Evolutionary conservation across 2,888 invertebrate species (phyloP).

Genomic region (Chironomus tentans): DNA sequence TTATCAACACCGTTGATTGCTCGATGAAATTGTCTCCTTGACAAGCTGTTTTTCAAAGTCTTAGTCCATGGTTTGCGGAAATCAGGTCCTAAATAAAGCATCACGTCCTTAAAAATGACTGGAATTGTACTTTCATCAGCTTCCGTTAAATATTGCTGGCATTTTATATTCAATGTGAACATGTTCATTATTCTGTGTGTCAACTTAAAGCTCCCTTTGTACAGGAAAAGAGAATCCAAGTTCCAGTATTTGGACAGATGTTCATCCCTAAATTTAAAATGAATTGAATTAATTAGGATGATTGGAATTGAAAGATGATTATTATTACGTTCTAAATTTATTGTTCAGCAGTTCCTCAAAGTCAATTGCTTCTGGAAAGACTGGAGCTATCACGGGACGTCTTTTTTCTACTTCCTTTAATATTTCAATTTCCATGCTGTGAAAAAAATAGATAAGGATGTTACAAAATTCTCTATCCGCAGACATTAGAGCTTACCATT

Average conservation of each 20-base stretch:
- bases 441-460: background rate
- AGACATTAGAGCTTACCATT: background rate
- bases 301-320: background rate
- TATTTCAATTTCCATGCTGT: background rate
- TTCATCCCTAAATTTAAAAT: background rate
- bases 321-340: conserved; percentile 9
- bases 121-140: conserved; percentile 1
- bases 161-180: conserved; percentile 7
- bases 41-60: background rate
- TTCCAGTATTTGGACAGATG: background rate
- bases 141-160: background rate
- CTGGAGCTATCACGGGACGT: background rate
- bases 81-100: background rate
- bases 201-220: background rate
- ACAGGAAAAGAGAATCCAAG: background rate
- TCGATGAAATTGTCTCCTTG: background rate
- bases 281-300: background rate
- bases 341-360: conserved; percentile 8
- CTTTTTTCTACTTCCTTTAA: background rate
- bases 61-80: background rate
- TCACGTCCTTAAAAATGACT: background rate
- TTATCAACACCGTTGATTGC: background rate
- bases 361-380: background rate
- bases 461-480: no score
- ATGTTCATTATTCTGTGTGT: background rate